A percentile compares a stretch with the other conserved stretches of the same genome.
These are phyloP conservation scores for Heloderma charlesbogerti DNA, from an alignment of 2,113 vertebrate species.

Conservation along the genomic window DNA sequence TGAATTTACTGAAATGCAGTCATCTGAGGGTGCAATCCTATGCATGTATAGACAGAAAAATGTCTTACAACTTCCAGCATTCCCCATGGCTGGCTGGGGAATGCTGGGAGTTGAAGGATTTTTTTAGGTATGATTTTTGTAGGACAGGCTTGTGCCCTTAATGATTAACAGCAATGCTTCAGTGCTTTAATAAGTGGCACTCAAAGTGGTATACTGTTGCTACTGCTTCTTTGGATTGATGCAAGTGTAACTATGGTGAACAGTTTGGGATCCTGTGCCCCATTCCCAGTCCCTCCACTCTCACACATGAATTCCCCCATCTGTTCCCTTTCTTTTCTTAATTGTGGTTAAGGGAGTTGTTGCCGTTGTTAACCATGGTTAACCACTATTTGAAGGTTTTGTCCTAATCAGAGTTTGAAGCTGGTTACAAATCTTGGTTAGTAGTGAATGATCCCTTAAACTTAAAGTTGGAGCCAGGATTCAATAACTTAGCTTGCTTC, in stretches of 20 bases:
- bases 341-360: neutral
- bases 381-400: neutral
- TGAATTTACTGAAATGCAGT: conserved; percentile 17
- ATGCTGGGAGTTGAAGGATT: too few relatives aligned
- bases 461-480: neutral
- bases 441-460: neutral
- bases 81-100: too few relatives aligned
- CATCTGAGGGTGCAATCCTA: neutral
- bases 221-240: neutral
- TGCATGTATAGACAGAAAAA: too few relatives aligned
- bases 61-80: too few relatives aligned
- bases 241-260: neutral
- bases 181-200: too few relatives aligned
- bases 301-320: neutral
- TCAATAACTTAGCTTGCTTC: neutral
- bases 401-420: neutral
- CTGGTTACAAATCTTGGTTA: neutral
- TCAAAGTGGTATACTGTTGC: conserved; percentile 21
- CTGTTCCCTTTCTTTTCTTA: neutral
- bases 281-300: neutral
- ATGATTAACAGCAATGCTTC: too few relatives aligned
- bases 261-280: neutral
- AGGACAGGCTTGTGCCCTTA: too few relatives aligned
- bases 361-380: neutral
- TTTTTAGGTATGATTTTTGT: too few relatives aligned